phyloP scores from a whole-genome alignment of 2,797 vertebrate species.

The Fistularia commersonii region DNA sequence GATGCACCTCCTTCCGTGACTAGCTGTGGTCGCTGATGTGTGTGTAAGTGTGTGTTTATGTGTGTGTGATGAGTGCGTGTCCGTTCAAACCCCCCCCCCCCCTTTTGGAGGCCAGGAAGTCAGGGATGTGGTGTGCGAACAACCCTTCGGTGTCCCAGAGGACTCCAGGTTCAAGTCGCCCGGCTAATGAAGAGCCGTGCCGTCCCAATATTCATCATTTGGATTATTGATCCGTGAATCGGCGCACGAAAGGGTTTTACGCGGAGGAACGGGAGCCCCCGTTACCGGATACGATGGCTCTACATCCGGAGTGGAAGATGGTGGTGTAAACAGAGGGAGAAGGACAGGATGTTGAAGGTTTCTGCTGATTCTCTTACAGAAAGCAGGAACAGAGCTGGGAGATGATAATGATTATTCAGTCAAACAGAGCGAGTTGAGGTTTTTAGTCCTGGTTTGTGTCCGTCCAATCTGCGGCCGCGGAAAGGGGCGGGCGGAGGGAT shows the following conservation, averaged over 20 bases:
- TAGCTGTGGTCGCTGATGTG: not conserved
- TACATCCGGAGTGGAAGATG: slow-evolving; percentile 18
- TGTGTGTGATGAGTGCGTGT: not conserved
- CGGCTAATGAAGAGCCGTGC: slow-evolving; percentile 54
- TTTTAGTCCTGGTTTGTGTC: slow-evolving; percentile 32
- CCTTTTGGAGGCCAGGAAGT: slow-evolving; percentile 33
- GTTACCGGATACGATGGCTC: slow-evolving; percentile 44
- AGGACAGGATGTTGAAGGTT: slow-evolving; percentile 4
- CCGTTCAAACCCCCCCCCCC: slow-evolving; percentile 12
- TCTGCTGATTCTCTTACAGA: slow-evolving; percentile 1
- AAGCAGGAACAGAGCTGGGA: slow-evolving; percentile 1
- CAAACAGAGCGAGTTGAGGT: slow-evolving; percentile 3
- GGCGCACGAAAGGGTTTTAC: too few relatives aligned
- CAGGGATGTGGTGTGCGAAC: slow-evolving; percentile 23
- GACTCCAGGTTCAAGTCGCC: slow-evolving; percentile 35
- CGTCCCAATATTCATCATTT: slow-evolving; percentile 66
- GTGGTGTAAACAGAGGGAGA: slow-evolving; percentile 1
- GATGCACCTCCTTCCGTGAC: too few relatives aligned
- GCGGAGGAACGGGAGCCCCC: too few relatives aligned
- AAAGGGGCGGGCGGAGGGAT: not conserved
- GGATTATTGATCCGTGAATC: slow-evolving; percentile 56
- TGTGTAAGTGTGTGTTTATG: not conserved
- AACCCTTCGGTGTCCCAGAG: slow-evolving; percentile 9
- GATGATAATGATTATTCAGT: slow-evolving; percentile 7
- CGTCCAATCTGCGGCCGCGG: slow-evolving; percentile 8